Evolutionary conservation across 2,113 vertebrate species (phyloP), one percentile per base, ranked within the genome.

Genomic region (Pantherophis guttatus): DNA sequence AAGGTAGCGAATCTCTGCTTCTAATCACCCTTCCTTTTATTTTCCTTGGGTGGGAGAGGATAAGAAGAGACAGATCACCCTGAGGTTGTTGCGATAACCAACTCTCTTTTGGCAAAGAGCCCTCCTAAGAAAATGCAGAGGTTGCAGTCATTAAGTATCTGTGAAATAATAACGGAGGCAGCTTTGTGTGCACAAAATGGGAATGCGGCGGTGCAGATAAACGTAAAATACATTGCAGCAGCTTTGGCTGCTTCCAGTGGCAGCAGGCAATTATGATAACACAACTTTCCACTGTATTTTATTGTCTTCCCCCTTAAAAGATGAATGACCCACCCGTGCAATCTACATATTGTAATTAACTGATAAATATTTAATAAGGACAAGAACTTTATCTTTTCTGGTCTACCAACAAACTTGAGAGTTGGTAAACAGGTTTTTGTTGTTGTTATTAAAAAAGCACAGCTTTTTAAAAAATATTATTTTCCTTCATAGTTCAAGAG

Each of bases 231-330:
- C 92, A 94, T 95, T 95, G 94, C 95, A 95, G 95, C 93, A 17
- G 57, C 75, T 94, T 93, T 92, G 94, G 94, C 96, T 96, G 96
- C 62, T 94, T 96, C 95, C 94, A 94, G 94, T 96, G 95, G 96
- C 96, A 96, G 93, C 92, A 92, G 94, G 95, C 96, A 96, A 97
- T 96, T 97, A 97, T 93, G 94, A 96, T 95, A 94, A 52, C 1
- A 0, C 90, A 91, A 90, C 91, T 94, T 96, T 95, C 91, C 9
- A 70, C 24, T 93, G 24, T 93, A 55, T 96, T 96, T 96, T 91
- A 92, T 95, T 75, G 17, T 95, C 95, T 96, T 93, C 19, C 91
- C 55, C 55, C 95, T 92, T 93, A 96, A 95, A 95, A 97, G 97
- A 97, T 95, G 95, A 96, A 96, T 97, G 95, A 94, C 94, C 94